Evolutionary conservation across 2,888 invertebrate genomes (phyloP), one percentile per base, ranked within the genome.

Genomic region (Frankliniella fusca): DNA sequence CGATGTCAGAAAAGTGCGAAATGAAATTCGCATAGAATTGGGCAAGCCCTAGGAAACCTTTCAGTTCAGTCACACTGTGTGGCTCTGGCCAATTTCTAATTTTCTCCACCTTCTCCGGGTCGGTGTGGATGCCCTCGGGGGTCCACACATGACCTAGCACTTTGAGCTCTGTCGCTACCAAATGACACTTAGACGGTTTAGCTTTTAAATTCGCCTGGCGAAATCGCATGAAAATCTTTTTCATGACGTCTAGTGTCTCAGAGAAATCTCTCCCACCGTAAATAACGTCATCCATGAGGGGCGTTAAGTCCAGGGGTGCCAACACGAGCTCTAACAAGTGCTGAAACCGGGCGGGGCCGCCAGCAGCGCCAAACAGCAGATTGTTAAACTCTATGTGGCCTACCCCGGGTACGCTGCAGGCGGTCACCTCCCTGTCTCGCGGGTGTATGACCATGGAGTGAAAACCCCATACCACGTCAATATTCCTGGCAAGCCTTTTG

Each of bases 401-500:
- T 20, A 65, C n/a, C 50, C 50, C 50, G n/a, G 65, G 65, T 9
- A 65, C 65, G 9, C n/a, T n/a, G n/a, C 15, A 15, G 3, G 9
- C 65, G 2, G 65, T 65, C n/a, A n/a, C n/a, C 65, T 65, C n/a
- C 2, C 65, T 1, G 65, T n/a, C n/a, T 2, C 9, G n/a, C n/a
- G 65, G 65, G 20, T 65, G 65, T 7, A 65, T 65, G n/a, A 65
- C 65, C 65, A 65, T 65, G 9, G 65, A 15, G n/a, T 65, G 65
- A 11, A 65, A 65, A 11, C 65, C 65, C 65, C 65, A 65, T 1
- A 20, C n/a, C 3, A 65, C n/a, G n/a, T 3, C 65, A 2, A 65
- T 20, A n/a, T n/a, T n/a, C n/a, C 65, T n/a, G 18, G 65, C 65
- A 65, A 65, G 65, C n/a, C n/a, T 65, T n/a, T 65, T 65, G 65